Percentiles rank a stretch among this genome's conserved stretches.
phyloP scores from a whole-genome alignment of 2,797 vertebrate genomes.

The Rhinichthys osculus region DNA sequence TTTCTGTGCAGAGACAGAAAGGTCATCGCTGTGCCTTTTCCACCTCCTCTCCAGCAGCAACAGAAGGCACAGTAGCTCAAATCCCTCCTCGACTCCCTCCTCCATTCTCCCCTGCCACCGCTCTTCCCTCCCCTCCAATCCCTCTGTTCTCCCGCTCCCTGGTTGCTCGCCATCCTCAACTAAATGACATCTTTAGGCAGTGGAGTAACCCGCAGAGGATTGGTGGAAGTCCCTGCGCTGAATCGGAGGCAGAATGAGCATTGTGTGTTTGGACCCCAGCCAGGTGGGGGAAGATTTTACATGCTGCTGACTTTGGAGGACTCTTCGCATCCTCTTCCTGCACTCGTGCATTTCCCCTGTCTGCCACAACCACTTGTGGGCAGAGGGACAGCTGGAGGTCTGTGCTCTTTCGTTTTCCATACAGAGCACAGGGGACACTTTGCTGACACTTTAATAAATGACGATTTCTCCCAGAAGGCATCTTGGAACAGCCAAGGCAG shows the following conservation, averaged over 20 bases:
- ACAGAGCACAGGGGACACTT: slow-evolving; percentile 56
- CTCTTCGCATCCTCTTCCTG: slow-evolving; percentile 30
- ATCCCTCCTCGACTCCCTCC: slow-evolving; percentile 29
- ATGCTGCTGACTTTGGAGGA: slow-evolving; percentile 61
- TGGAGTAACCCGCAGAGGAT: slow-evolving; percentile 13
- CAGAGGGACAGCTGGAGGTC: slow-evolving; percentile 64
- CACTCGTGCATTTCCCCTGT: slow-evolving; percentile 28
- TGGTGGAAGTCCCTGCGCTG: slow-evolving; percentile 56
- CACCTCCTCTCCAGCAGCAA: slow-evolving; percentile 39
- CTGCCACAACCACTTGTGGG: slow-evolving; percentile 57
- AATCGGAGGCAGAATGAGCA: slow-evolving; percentile 45
- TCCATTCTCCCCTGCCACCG: slow-evolving; percentile 22
- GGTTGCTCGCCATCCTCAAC: slow-evolving; percentile 52
- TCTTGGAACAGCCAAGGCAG: slow-evolving; percentile 24
- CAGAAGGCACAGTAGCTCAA: slow-evolving; percentile 51
- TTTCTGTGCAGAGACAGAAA: slow-evolving; percentile 54
- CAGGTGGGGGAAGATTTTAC: slow-evolving; percentile 55
- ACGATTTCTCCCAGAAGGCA: slow-evolving; percentile 52
- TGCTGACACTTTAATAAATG: slow-evolving; percentile 63
- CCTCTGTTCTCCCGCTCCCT: slow-evolving; percentile 23
- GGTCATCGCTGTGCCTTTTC: slow-evolving; percentile 58
- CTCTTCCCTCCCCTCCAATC: slow-evolving; percentile 35
- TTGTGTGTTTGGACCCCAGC: slow-evolving; percentile 58
- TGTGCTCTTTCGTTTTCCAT: slow-evolving; percentile 43
- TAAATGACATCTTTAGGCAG: slow-evolving; percentile 57